Evolutionary conservation across 2,888 invertebrate species (phyloP).

Genomic region (Hypercompe scribonia): DNA sequence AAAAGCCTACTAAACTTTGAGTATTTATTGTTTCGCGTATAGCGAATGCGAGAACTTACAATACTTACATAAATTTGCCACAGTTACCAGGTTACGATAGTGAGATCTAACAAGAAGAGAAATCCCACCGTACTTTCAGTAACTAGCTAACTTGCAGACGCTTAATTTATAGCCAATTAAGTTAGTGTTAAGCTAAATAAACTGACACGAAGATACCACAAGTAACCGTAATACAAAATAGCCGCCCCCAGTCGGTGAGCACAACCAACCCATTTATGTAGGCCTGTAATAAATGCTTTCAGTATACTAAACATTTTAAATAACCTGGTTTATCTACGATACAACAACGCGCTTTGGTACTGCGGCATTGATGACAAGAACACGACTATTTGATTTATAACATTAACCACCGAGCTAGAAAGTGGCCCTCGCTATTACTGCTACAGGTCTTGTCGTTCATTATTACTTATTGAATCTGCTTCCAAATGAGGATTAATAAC

Average conservation of each 20-base stretch:
- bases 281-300: conserved; percentile 57
- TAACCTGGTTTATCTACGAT: conserved; percentile 63
- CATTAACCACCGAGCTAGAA: conserved; percentile 66
- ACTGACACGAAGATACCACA: conserved; percentile 78
- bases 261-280: conserved; percentile 63
- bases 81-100: conserved; percentile 62
- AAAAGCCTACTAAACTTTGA: conserved; percentile 40
- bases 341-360: conserved; percentile 66
- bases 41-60: conserved; percentile 46
- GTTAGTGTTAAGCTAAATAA: conserved; percentile 83
- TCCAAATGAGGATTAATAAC: conserved; percentile 79
- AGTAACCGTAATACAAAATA: conserved; percentile 74
- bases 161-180: conserved; percentile 85
- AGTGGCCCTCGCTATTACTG: conserved; percentile 68
- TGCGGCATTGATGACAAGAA: conserved; percentile 74
- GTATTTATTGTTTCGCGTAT: conserved; percentile 49
- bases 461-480: conserved; percentile 75
- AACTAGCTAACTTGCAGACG: conserved; percentile 75
- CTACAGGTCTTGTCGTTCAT: conserved; percentile 67
- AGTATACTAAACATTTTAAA: conserved; percentile 63
- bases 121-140: conserved; percentile 65
- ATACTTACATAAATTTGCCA: conserved; percentile 58
- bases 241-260: conserved; percentile 53
- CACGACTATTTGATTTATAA: conserved; percentile 79
- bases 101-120: conserved; percentile 69